A percentile compares a stretch with the other conserved stretches of the same genome.
These are phyloP conservation scores for Plebejus melissa DNA, from an alignment of 2,888 invertebrate species.

Conservation along the genomic window DNA sequence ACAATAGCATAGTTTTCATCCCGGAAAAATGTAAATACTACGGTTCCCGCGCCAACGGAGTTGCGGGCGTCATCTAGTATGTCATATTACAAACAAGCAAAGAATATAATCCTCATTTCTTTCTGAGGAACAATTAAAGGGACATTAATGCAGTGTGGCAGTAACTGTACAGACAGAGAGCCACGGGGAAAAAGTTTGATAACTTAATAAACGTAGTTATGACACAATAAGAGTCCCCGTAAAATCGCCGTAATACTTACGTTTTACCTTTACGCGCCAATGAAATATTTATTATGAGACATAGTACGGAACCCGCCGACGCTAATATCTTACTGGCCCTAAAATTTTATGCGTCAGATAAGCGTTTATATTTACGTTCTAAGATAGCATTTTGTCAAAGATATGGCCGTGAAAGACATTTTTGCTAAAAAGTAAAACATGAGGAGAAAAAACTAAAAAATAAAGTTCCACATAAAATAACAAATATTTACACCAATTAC, in stretches of 20 bases:
- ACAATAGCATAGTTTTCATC: no score
- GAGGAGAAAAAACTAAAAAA: no score
- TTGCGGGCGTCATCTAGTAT: no score
- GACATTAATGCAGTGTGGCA: not conserved
- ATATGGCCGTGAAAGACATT: conserved; percentile 13
- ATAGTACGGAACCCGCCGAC: conserved; percentile 32
- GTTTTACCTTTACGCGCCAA: conserved; percentile 31
- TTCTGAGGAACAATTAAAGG: not conserved
- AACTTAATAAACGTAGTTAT: conserved; percentile 11
- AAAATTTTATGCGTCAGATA: conserved; percentile 40
- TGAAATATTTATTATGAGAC: conserved; percentile 33
- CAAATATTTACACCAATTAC: no score
- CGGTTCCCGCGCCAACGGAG: no score
- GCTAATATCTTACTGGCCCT: conserved; percentile 37
- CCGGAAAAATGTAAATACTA: no score
- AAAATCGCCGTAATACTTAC: conserved; percentile 16
- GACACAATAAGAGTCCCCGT: conserved; percentile 16
- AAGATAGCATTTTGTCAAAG: conserved; percentile 14
- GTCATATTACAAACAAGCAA: no score
- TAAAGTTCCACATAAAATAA: no score
- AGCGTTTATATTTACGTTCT: conserved; percentile 37
- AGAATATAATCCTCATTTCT: no score
- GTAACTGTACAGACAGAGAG: not conserved
- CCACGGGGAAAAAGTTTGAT: conserved; percentile 13
- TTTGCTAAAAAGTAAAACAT: not conserved